These are phyloP conservation scores for Anodontia alba DNA, from an alignment of 2,888 invertebrate genomes.

Conservation along the genomic window DNA sequence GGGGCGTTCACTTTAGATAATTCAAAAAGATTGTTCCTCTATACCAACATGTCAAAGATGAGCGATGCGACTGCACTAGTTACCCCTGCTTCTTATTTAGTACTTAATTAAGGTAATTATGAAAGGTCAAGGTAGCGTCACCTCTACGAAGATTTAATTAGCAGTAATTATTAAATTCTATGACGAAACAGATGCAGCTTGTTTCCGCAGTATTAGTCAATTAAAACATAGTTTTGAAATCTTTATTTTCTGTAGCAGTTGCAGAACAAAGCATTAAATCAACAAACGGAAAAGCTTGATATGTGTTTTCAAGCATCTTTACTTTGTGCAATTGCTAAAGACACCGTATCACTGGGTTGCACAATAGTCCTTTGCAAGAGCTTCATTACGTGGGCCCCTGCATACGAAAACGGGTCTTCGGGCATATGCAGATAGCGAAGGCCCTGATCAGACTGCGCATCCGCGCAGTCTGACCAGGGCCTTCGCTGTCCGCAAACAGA, in stretches of 20 bases:
- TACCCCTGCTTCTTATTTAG: background rate
- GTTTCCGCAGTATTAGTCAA: background rate
- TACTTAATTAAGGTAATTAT: background rate
- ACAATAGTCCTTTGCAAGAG: background rate
- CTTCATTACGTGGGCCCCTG: too few species aligned
- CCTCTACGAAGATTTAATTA: background rate
- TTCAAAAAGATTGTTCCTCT: too few species aligned
- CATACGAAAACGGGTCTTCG: too few species aligned
- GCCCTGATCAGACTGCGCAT: too few species aligned
- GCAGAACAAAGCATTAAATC: conserved; percentile 1
- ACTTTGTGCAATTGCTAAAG: conserved; percentile 6
- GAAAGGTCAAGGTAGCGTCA: conserved; percentile 6
- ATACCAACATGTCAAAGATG: background rate
- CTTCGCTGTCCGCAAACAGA: too few species aligned
- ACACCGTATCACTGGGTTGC: background rate
- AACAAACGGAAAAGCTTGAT: conserved; percentile 7
- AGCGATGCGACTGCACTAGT: background rate
- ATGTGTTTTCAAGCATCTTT: conserved; percentile 18
- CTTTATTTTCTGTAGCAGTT: background rate
- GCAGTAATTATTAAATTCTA: conserved; percentile 5
- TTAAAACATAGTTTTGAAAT: background rate
- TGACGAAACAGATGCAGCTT: background rate
- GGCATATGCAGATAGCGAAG: too few species aligned
- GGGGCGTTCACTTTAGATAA: too few species aligned
- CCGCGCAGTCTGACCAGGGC: too few species aligned